Conservation (phyloP, 2,888 invertebrate species). For the Idaea dimidiata region DNA sequence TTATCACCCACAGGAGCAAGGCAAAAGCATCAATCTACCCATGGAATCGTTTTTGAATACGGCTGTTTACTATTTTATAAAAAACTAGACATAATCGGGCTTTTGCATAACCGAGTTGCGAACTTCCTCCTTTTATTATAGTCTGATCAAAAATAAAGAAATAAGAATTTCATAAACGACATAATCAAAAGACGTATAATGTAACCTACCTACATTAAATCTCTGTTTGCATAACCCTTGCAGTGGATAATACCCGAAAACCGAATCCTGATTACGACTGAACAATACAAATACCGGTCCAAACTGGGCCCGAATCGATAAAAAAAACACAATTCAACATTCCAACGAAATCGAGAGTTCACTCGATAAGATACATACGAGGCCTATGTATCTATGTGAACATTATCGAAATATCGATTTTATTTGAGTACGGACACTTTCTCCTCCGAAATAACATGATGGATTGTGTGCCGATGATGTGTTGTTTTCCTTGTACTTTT, state of each 20-base stretch:
- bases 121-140: no score
- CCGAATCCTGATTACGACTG: background rate
- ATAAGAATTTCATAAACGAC: background rate
- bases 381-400: background rate
- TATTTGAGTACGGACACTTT: background rate
- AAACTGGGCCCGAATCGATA: background rate
- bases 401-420: background rate
- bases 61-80: no score
- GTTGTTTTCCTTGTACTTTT: slow-evolving; percentile 25
- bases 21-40: no score
- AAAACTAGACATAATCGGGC: no score
- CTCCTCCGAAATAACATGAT: background rate
- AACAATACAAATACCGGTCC: background rate
- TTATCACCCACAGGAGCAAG: no score
- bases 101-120: no score
- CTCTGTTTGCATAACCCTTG: background rate
- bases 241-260: background rate
- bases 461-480: background rate
- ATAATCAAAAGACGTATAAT: background rate
- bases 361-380: background rate
- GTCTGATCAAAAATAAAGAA: no score
- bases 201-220: background rate
- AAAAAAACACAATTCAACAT: slow-evolving; percentile 27
- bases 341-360: slow-evolving; percentile 56
- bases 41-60: no score